phyloP scores from a whole-genome alignment of 2,888 invertebrate genomes.

The Priocnemis perturbator region DNA sequence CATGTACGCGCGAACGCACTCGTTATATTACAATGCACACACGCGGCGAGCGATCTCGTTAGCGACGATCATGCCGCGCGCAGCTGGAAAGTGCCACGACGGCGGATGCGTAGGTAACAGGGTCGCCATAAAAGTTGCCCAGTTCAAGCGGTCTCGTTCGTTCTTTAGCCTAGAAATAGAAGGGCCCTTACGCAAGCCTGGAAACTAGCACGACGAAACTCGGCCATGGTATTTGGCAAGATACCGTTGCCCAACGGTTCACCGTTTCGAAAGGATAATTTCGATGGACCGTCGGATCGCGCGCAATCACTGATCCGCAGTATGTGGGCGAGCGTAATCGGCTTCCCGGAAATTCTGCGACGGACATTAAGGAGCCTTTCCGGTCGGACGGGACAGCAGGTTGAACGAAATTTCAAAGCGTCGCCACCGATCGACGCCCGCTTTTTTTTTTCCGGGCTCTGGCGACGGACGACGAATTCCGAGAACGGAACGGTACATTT shows the following conservation, averaged over 20 bases:
- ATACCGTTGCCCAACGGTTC: constrained; percentile 27
- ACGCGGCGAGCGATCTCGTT: constrained; percentile 10
- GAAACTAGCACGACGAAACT: constrained; percentile 42
- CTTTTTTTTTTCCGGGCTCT: no score
- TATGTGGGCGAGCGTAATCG: no score
- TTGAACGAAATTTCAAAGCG: no score
- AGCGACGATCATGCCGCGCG: no score
- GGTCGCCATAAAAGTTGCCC: constrained; percentile 14
- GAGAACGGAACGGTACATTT: no score
- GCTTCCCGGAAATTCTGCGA: no score
- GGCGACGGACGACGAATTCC: no score
- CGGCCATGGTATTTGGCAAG: constrained; percentile 39
- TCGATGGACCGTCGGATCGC: constrained; percentile 15
- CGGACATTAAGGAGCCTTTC: no score
- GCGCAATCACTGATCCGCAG: no score
- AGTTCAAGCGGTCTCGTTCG: constrained; percentile 18
- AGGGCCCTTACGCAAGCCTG: constrained; percentile 30
- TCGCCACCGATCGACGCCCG: no score
- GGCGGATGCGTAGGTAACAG: constrained; percentile 1
- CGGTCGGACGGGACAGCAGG: no score
- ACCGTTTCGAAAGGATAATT: constrained; percentile 30
- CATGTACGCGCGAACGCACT: not conserved
- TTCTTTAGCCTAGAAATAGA: constrained; percentile 38
- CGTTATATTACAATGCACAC: no score
- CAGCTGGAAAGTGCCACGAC: not conserved